A percentile compares a stretch with the other conserved stretches of the same genome.
These are phyloP conservation scores for Unio pictorum DNA, from an alignment of 2,888 invertebrate species.

Conservation along the genomic window DNA sequence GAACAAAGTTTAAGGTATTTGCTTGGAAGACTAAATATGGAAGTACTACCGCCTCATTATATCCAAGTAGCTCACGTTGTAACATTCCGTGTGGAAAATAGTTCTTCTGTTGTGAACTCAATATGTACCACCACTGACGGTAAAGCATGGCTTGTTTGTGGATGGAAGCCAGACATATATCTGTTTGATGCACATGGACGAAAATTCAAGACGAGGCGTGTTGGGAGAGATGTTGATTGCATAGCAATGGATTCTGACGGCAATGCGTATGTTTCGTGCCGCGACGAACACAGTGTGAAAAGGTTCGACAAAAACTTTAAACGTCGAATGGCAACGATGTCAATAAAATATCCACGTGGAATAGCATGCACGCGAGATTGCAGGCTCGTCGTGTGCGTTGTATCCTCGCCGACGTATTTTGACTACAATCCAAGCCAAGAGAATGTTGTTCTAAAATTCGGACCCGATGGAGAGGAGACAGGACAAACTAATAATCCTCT, in stretches of 20 bases:
- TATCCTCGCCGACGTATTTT: slow-evolving; percentile 31
- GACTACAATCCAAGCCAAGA: slow-evolving; percentile 26
- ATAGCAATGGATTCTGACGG: slow-evolving; percentile 34
- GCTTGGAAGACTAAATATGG: slow-evolving; percentile 29
- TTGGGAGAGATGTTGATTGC: slow-evolving; percentile 33
- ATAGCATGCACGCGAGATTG: slow-evolving; percentile 31
- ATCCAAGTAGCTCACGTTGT: slow-evolving; percentile 30
- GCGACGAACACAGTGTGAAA: slow-evolving; percentile 35
- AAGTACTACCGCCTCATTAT: slow-evolving; percentile 33
- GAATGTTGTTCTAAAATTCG: slow-evolving; percentile 37
- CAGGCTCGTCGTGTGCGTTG: slow-evolving; percentile 31
- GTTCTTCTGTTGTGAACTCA: slow-evolving; percentile 34
- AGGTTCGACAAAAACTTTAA: slow-evolving; percentile 30
- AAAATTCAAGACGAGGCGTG: slow-evolving; percentile 12
- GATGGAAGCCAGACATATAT: slow-evolving; percentile 34
- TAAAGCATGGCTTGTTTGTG: slow-evolving; percentile 37
- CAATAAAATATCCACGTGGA: slow-evolving; percentile 31
- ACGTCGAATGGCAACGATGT: slow-evolving; percentile 33
- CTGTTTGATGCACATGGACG: slow-evolving; percentile 29
- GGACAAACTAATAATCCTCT: slow-evolving; percentile 32
- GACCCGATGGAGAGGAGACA: slow-evolving; percentile 34
- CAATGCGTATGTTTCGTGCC: slow-evolving; percentile 32
- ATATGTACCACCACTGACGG: slow-evolving; percentile 39
- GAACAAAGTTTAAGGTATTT: slow-evolving; percentile 32
- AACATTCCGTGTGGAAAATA: slow-evolving; percentile 37